phyloP scores from a whole-genome alignment of 2,888 invertebrate species.

The Lycocerus yunnanus region DNA sequence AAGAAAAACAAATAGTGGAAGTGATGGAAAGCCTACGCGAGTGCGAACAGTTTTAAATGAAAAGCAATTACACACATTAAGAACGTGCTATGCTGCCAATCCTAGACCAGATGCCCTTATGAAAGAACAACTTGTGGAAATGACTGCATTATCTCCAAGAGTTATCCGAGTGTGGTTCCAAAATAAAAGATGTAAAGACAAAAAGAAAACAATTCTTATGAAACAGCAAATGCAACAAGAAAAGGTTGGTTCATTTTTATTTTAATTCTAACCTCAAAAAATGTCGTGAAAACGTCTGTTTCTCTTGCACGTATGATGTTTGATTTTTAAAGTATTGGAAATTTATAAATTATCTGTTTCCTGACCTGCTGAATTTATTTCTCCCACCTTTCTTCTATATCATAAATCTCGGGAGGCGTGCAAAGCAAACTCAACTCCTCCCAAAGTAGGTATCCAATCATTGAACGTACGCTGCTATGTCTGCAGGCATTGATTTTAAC shows the following conservation, averaged over 20 bases:
- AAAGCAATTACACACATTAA: conserved; percentile 94
- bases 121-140: conserved; percentile 99
- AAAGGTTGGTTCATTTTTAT: conserved; percentile 69
- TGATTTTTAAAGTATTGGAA: not conserved
- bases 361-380: conserved; percentile 19
- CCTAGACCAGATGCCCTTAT: conserved; percentile 98
- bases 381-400: conserved; percentile 19
- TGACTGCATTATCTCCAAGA: conserved; percentile 95
- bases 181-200: conserved; percentile 97
- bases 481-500: conserved; percentile 24
- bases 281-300: not conserved
- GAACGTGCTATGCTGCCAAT: conserved; percentile 97
- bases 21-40: conserved; percentile 96
- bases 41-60: conserved; percentile 98
- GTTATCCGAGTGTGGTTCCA: conserved; percentile 99
- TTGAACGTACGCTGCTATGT: conserved; percentile 13
- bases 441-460: conserved; percentile 26
- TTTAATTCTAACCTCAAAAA: not conserved
- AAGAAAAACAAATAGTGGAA: conserved; percentile 57
- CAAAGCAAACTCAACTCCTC: conserved; percentile 15
- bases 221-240: conserved; percentile 98
- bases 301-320: not conserved
- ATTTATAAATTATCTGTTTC: conserved; percentile 4
- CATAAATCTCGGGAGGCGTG: conserved; percentile 31
- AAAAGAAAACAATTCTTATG: conserved; percentile 95